These are phyloP conservation scores for Coboldia fuscipes DNA, from an alignment of 1,140 invertebrate species.

Conservation along the genomic window DNA sequence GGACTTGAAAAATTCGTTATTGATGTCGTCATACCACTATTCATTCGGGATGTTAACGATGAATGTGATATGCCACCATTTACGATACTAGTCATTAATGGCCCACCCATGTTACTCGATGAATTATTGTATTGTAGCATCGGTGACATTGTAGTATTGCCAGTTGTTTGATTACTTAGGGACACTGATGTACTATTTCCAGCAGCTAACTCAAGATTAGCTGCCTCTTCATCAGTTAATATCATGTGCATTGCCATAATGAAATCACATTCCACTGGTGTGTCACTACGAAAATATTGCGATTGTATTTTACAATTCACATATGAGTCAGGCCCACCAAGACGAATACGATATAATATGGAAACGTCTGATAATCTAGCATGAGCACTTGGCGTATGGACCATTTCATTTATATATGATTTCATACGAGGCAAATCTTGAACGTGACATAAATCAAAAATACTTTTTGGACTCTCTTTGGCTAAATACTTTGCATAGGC, in stretches of 20 bases:
- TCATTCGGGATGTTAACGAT: too few species aligned
- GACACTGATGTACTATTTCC: constrained; percentile 11
- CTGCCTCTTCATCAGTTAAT: constrained; percentile 35
- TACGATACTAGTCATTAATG: constrained; percentile 37
- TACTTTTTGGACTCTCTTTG: constrained; percentile 28
- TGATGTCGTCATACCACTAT: constrained; percentile 6
- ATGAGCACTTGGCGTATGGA: constrained; percentile 32
- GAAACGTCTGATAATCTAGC: constrained; percentile 18
- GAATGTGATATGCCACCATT: constrained; percentile 30
- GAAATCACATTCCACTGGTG: constrained; percentile 53
- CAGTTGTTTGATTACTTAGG: constrained; percentile 7
- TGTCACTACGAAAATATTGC: constrained; percentile 54
- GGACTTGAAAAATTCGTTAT: constrained; percentile 14
- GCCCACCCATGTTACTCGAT: constrained; percentile 28
- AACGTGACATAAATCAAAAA: constrained; percentile 55
- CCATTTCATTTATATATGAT: constrained; percentile 52
- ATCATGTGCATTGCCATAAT: constrained; percentile 84
- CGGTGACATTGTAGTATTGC: neutral
- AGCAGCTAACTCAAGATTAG: constrained; percentile 25
- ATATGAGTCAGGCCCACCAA: constrained; percentile 48
- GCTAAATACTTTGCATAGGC: constrained; percentile 40
- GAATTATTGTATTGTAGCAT: constrained; percentile 9
- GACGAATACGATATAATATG: constrained; percentile 56
- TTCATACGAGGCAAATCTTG: constrained; percentile 48
- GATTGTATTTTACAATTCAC: constrained; percentile 75